A percentile compares a stretch with the other conserved stretches of the same genome.
Evolutionary conservation across 2,888 invertebrate species (phyloP).

Genomic region (Eupithecia subumbrata): DNA sequence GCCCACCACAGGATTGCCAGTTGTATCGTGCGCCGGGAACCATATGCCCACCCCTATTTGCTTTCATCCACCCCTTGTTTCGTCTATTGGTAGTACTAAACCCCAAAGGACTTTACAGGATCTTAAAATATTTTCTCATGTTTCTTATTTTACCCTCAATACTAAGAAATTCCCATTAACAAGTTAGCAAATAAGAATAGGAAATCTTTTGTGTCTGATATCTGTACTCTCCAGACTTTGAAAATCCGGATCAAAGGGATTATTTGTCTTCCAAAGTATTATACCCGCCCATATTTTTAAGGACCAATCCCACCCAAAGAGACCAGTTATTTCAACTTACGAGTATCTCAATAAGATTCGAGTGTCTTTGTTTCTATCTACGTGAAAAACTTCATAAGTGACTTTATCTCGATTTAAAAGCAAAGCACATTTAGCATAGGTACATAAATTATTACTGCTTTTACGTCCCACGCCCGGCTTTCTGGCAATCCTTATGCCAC

Average conservation of each 20-base stretch:
- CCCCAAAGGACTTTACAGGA: neutral
- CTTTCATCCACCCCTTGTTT: neutral
- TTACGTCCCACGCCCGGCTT: constrained; percentile 48
- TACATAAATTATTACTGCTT: constrained; percentile 28
- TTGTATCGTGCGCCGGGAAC: constrained; percentile 49
- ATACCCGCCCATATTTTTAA: neutral
- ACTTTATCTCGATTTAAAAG: constrained; percentile 20
- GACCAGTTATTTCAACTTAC: neutral
- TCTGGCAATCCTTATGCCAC: constrained; percentile 62
- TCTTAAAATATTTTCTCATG: neutral
- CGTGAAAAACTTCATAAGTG: neutral
- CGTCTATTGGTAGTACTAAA: neutral
- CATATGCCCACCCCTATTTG: constrained; percentile 7
- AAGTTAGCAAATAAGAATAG: neutral
- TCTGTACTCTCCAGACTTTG: neutral
- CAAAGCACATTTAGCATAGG: constrained; percentile 34
- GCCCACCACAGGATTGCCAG: constrained; percentile 68
- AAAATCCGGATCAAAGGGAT: neutral
- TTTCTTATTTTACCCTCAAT: neutral
- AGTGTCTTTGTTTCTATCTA: constrained; percentile 10
- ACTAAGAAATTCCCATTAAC: neutral
- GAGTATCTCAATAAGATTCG: neutral
- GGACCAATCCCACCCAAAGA: neutral
- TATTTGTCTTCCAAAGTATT: neutral
- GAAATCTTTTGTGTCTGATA: neutral